Evolutionary conservation across 2,888 invertebrate genomes (phyloP), one percentile per base, ranked within the genome.

Genomic region (Lasius fuliginosus): DNA sequence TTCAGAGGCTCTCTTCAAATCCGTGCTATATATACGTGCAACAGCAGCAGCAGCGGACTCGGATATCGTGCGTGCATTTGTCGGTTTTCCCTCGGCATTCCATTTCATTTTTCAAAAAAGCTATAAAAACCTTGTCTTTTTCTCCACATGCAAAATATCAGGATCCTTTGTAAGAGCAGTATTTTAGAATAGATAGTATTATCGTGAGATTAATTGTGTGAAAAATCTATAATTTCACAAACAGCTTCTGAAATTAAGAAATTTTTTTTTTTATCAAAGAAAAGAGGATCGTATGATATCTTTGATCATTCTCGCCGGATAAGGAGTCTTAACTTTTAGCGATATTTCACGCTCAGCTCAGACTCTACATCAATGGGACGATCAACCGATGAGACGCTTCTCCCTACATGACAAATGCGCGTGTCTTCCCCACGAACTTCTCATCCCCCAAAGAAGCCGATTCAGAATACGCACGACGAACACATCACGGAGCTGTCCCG

Each of bases 1-100:
- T 90, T 90, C 90, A 33, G 88, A 85, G 49, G 84, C 74, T 62
- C 83, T 49, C 83, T n/a, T 67, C 42, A 33, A 36, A 67, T 74
- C 49, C 46, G 11, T 15, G 30, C 81, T 82, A 75, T 23, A 75
- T 23, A 23, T 67, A 67, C 53, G n/a, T 8, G 58, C 12, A 46
- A 81, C 62, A 42, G 1, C 73, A 15, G 40, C 42, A 12, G 1
- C 62, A n/a, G 27, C 49, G 4, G 49, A 46, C 33, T 18, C 8
- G 27, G 46, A 33, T 73, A 81, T 42, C 64, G 36, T 33, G 64
- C 62, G 64, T 62, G 5, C 27, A 53, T 53, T 76, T 30, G 36
- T 65, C 67, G 67, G 49, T 67, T 67, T 67, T 27, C 46, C 18
- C 46, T 49, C 46, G 15, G 23, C 9, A 33, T 33, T 75, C 42